phyloP scores from a whole-genome alignment of 2,888 invertebrate species.

The Sericinus montela region DNA sequence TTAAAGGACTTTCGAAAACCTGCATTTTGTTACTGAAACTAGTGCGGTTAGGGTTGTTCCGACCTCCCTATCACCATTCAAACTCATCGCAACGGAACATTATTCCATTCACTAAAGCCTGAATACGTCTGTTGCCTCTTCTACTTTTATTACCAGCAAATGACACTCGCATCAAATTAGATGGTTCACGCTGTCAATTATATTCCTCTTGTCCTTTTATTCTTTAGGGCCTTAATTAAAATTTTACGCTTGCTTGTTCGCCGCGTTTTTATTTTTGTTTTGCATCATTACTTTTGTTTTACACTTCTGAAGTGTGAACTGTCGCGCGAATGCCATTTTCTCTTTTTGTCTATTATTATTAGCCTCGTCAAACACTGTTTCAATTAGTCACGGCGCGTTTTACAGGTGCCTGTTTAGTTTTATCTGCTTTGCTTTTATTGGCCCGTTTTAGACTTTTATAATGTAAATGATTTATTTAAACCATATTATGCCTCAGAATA shows the following conservation, averaged over 20 bases:
- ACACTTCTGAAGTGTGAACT: conserved; percentile 74
- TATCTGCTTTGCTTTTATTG: conserved; percentile 17
- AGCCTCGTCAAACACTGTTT: conserved; percentile 44
- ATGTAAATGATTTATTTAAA: not conserved
- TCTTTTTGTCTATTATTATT: conserved; percentile 37
- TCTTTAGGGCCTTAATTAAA: conserved; percentile 72
- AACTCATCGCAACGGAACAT: conserved; percentile 49
- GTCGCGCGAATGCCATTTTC: conserved; percentile 46
- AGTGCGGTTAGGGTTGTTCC: conserved; percentile 25
- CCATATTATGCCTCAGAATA: too few relatives aligned
- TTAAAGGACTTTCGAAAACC: conserved; percentile 24
- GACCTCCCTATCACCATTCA: conserved; percentile 41
- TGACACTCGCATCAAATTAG: conserved; percentile 65
- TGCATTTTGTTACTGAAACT: conserved; percentile 23
- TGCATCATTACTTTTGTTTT: conserved; percentile 60
- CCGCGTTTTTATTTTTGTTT: conserved; percentile 34
- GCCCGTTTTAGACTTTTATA: not conserved
- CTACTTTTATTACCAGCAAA: conserved; percentile 50
- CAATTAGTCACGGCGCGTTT: conserved; percentile 51
- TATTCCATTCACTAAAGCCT: conserved; percentile 49
- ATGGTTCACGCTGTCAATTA: conserved; percentile 63
- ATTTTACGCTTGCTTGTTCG: conserved; percentile 59
- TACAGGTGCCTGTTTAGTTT: conserved; percentile 27
- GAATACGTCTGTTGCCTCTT: conserved; percentile 39
- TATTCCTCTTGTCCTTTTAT: conserved; percentile 50